Conservation (phyloP, 30 jellyfish, hydroid and myxozoan species). For the Hydra vulgaris region DNA sequence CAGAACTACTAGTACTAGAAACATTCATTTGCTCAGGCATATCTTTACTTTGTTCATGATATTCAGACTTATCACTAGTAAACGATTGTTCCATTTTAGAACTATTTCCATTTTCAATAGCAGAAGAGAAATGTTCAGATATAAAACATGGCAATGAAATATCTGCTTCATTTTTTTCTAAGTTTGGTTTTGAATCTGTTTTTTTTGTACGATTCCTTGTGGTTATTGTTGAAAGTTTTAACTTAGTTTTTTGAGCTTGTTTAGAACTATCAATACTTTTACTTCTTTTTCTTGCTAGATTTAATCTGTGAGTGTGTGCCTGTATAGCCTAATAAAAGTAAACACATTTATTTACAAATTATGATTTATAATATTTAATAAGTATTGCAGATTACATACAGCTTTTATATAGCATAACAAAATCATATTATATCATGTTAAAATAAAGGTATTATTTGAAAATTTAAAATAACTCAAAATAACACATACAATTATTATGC, state of each 20-base stretch:
- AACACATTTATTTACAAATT: too few relatives aligned
- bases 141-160: not conserved
- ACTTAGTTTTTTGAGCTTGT: not conserved
- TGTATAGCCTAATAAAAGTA: conserved; percentile 16
- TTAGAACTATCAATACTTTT: not conserved
- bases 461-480: too few relatives aligned
- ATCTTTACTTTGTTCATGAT: not conserved
- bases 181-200: not conserved
- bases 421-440: too few relatives aligned
- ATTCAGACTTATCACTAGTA: not conserved
- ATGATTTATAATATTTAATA: too few relatives aligned
- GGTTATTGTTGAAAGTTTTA: not conserved
- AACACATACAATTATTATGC: too few relatives aligned
- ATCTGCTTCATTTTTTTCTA: not conserved
- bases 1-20: not conserved
- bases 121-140: not conserved
- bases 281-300: conserved; percentile 8
- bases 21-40: not conserved
- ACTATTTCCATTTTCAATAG: not conserved
- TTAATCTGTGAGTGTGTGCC: conserved; percentile 7
- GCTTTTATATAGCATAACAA: too few relatives aligned
- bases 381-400: too few relatives aligned
- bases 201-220: not conserved
- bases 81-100: not conserved
- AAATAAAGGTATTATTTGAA: too few relatives aligned